Base-by-base conservation (phyloP, 2,888 invertebrate genomes). In the Pherbina coryleti region DNA sequence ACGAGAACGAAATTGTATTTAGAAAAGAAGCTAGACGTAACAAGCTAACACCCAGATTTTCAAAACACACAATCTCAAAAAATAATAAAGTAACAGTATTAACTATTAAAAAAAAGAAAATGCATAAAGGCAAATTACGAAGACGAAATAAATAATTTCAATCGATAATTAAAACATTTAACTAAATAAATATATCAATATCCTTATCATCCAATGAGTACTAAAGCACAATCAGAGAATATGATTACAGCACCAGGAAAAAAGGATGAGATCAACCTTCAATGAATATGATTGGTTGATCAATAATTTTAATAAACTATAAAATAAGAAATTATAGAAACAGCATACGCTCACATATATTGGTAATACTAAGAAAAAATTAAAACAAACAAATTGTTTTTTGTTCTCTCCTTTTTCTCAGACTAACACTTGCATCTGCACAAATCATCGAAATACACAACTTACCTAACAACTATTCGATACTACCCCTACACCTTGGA, bases 81-180 rank as follows among this genome's bases (percentile, higher is more conserved):
- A 64, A 79, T 37, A 77, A 72, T 3, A 77, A 72, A 78, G 19
- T 78, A 4, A 78, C 76, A 37, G 28, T 79, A 7, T 67, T 78
- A 53, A 78, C 77, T 17, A 72, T 55, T 11, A 69, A 78, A 66
- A 80, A 80, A 11, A 75, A 75, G 37, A 81, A 82, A 80, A 73
- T 80, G 1, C 77, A 79, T 37, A 80, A 80, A 44, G 64, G 74
- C 22, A 80, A 79, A 76, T 66, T 80, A 57, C 79, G 17, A 31
- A 64, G 2, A 17, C 31, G 31, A 64, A 55, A 44, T 11, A 44
- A 37, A 11, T 71, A 44, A n/a, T n/a, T n/a, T n/a, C n/a, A n/a
- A n/a, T n/a, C n/a, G n/a, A n/a, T n/a, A n/a, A n/a, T n/a, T n/a
- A n/a, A n/a, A n/a, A n/a, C n/a, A n/a, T n/a, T n/a, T n/a, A n/a